Evolutionary conservation across 23 tunicate genomes (phyloP).

Genomic region (Pegea sp.): DNA sequence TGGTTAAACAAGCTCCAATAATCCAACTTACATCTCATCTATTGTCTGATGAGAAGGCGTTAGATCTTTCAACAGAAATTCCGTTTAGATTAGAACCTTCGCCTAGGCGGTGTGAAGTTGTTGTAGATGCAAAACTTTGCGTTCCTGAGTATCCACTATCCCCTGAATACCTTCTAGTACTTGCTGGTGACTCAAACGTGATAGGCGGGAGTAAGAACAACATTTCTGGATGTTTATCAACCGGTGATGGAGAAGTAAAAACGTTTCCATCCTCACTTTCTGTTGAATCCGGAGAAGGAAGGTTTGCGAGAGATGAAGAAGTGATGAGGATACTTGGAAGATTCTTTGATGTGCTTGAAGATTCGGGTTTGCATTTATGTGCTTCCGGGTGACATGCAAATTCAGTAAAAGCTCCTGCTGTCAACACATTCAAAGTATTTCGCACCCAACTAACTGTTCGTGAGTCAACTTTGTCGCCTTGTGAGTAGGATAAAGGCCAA

Average conservation of each 20-base stretch:
- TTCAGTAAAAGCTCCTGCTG: too few species aligned
- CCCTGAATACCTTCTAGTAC: background rate
- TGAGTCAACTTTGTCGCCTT: background rate
- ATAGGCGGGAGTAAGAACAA: too few species aligned
- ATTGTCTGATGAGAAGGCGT: too few species aligned
- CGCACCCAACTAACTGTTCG: slow-evolving; percentile 1
- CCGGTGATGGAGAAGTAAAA: background rate
- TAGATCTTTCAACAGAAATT: too few species aligned
- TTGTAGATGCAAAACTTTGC: background rate
- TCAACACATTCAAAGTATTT: background rate
- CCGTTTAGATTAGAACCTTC: too few species aligned
- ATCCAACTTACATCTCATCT: too few species aligned
- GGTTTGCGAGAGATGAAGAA: background rate
- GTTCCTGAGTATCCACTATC: background rate
- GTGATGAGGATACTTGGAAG: background rate
- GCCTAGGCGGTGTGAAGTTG: too few species aligned
- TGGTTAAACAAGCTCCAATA: too few species aligned
- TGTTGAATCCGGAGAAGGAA: background rate
- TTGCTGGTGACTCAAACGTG: slow-evolving; percentile 1
- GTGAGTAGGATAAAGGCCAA: background rate
- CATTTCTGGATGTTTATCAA: background rate
- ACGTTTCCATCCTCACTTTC: background rate
- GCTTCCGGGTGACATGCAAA: too few species aligned
- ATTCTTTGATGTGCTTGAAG: background rate
- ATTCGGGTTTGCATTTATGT: background rate